Conservation (phyloP, 2,113 vertebrate genomes). For the Notiomystis cincta region DNA sequence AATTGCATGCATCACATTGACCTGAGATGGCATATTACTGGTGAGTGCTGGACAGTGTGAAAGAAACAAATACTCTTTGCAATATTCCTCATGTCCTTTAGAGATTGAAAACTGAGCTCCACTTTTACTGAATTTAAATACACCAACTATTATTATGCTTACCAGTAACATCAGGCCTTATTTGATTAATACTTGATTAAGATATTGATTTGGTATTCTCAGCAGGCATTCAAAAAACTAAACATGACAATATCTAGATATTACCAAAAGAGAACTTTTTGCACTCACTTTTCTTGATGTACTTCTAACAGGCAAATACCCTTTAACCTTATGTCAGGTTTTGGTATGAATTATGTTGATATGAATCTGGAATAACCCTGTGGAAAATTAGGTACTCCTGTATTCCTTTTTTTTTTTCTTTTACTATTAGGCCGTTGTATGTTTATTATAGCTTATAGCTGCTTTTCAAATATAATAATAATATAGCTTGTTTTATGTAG, state of each 20-base stretch:
- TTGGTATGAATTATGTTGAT: not conserved
- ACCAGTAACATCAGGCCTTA: not conserved
- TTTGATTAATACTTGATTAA: not conserved
- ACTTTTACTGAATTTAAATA: not conserved
- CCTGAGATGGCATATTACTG: not conserved
- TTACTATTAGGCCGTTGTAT: not conserved
- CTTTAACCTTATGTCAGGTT: not conserved
- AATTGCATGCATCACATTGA: accelerated
- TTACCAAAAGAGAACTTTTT: not conserved
- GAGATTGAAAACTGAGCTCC: not conserved
- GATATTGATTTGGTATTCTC: not conserved
- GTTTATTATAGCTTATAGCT: not conserved
- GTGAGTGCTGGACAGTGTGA: not conserved
- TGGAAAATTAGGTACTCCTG: not conserved
- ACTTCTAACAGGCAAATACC: not conserved
- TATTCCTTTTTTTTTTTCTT: not conserved
- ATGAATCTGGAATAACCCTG: not conserved
- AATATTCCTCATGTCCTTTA: not conserved
- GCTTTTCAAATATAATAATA: not conserved
- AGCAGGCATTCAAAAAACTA: not conserved
- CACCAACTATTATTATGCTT: not conserved
- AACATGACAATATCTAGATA: not conserved
- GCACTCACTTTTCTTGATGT: not conserved
- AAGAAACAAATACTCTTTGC: not conserved
- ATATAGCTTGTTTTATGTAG: not conserved